Base-by-base conservation (phyloP, 2,797 vertebrate species). In the Sebastolobus altivelis region DNA sequence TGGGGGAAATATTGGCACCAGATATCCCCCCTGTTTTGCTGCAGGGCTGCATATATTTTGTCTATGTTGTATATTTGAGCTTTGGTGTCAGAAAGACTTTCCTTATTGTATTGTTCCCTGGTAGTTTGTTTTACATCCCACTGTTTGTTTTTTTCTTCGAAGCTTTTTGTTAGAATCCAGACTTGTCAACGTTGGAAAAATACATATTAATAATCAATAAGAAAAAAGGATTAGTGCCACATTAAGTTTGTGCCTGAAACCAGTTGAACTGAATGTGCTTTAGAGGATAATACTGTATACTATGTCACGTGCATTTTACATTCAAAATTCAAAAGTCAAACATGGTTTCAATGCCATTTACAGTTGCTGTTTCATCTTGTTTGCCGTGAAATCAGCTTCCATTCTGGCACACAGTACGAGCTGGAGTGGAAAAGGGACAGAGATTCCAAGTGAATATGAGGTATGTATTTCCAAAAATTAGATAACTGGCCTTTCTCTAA, bases 1-100 rank as follows among this genome's bases (percentile, higher is more conserved):
- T 43, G 62, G 65, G 63, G 65, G 56, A 75, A 84, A 86, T 74
- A 80, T 83, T 82, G 82, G 82, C 88, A 91, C 29, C 80, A 88
- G 78, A 87, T 86, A 84, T 82, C 87, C 62, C 68, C 68, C 31
- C 55, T 66, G 52, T 72, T 81, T 78, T 77, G 62, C 87, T 78
- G 73, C 35, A 66, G 81, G 81, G 70, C 56, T 79, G 33, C 74
- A 86, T 75, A 75, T 70, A 75, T 88, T 91, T 79, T 67, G 33
- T 81, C 54, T 70, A 25, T 71, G 77, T 83, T 84, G 67, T 81
- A 70, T 65, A 68, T 82, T 79, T 86, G 62, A 79, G 72, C 59
- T 76, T 80, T 72, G 7, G 35, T 84, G 72, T 86, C 81, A 75
- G 58, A 82, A 65, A 72, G 22, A 69, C 60, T 40, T 75, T 75